A percentile compares a stretch with the other conserved stretches of the same genome.
phyloP scores from a whole-genome alignment of 2,888 invertebrate species.

The Pimpla rufipes region DNA sequence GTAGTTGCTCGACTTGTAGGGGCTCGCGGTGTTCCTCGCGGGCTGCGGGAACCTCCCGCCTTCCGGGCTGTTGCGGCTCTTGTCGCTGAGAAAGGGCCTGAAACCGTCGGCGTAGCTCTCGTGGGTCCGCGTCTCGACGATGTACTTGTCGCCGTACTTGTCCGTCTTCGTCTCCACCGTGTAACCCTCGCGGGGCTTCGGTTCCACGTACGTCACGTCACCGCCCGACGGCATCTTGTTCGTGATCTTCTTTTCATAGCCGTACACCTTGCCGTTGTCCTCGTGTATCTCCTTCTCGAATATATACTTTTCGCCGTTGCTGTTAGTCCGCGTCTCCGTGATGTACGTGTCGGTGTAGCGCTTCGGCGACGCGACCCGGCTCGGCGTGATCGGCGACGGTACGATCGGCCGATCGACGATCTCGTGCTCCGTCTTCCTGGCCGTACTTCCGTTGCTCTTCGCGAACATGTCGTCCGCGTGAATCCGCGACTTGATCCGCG shows the following conservation, averaged over 20 bases:
- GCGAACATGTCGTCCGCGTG: slow-evolving; percentile 84
- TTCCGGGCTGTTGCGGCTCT: slow-evolving; percentile 79
- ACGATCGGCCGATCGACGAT: slow-evolving; percentile 84
- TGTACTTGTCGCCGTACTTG: slow-evolving; percentile 83
- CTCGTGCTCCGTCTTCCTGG: slow-evolving; percentile 81
- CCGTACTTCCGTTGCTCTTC: slow-evolving; percentile 74
- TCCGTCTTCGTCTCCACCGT: slow-evolving; percentile 81
- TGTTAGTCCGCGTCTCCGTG: slow-evolving; percentile 82
- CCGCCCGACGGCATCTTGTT: slow-evolving; percentile 87
- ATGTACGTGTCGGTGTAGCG: slow-evolving; percentile 83
- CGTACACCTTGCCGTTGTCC: slow-evolving; percentile 84
- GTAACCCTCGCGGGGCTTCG: slow-evolving; percentile 79
- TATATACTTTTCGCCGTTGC: slow-evolving; percentile 83
- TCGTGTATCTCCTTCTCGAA: slow-evolving; percentile 84
- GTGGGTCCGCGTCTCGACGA: slow-evolving; percentile 82
- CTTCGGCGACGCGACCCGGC: slow-evolving; percentile 80
- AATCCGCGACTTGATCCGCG: slow-evolving; percentile 89
- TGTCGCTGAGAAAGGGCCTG: slow-evolving; percentile 79
- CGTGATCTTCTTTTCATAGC: slow-evolving; percentile 84
- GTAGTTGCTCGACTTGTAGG: slow-evolving; percentile 70
- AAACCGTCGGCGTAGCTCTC: slow-evolving; percentile 79
- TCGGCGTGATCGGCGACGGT: slow-evolving; percentile 82
- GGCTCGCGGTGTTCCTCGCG: too few species aligned
- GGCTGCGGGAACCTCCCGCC: too few species aligned
- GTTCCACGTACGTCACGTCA: slow-evolving; percentile 85